phyloP scores from a whole-genome alignment of 2,113 vertebrate species.

The Dunckerocampus dactyliophorus region DNA sequence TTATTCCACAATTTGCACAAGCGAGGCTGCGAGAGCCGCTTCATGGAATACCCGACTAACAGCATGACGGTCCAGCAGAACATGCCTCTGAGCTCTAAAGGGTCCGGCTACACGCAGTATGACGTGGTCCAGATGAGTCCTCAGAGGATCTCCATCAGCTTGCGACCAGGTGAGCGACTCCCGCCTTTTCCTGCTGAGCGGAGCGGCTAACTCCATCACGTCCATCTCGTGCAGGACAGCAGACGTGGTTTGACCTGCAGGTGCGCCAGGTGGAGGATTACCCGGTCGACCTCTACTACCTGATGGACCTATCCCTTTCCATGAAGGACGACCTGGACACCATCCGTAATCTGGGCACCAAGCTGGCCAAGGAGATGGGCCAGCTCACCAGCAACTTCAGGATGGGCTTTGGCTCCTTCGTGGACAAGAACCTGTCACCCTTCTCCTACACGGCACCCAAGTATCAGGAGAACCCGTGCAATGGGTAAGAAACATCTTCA shows the following conservation, averaged over 20 bases:
- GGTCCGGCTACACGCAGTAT: conserved; percentile 68
- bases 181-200: too few relatives aligned
- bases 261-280: conserved; percentile 97
- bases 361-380: conserved; percentile 90
- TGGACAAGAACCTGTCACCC: conserved; percentile 97
- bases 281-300: conserved; percentile 95
- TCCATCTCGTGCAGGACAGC: conserved; percentile 74
- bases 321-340: conserved; percentile 96
- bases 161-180: conserved; percentile 81
- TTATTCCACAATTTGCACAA: conserved; percentile 77
- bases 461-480: conserved; percentile 93
- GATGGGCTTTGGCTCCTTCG: conserved; percentile 92
- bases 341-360: conserved; percentile 90
- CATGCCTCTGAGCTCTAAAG: conserved; percentile 82
- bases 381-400: conserved; percentile 98
- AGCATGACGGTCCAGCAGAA: conserved; percentile 66
- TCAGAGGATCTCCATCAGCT: conserved; percentile 82
- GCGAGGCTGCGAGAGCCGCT: conserved; percentile 74
- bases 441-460: conserved; percentile 91
- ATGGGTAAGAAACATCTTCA: conserved; percentile 77
- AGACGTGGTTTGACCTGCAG: conserved; percentile 82
- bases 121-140: conserved; percentile 87
- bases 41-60: conserved; percentile 81
- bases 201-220: too few relatives aligned
- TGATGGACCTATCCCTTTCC: conserved; percentile 98